These are phyloP conservation scores for Philereme transversata DNA, from an alignment of 2,888 invertebrate species.

Conservation along the genomic window DNA sequence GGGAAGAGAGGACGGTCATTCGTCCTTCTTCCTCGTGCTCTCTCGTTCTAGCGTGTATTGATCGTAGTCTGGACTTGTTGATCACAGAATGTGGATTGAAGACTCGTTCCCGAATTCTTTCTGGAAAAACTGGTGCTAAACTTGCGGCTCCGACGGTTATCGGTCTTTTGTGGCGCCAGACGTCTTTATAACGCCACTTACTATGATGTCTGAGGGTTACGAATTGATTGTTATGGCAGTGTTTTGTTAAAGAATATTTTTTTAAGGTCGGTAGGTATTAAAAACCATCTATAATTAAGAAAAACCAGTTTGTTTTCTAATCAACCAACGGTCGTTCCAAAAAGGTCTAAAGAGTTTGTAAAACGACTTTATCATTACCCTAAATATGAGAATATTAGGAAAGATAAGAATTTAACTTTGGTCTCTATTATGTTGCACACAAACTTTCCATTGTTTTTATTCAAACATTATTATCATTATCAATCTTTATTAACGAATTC, in stretches of 20 bases:
- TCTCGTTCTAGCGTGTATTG: constrained; percentile 71
- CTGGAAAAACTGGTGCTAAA: constrained; percentile 26
- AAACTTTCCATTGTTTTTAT: background rate
- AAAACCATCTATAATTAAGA: too few species aligned
- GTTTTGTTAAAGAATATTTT: background rate
- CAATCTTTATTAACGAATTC: background rate
- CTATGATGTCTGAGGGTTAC: constrained; percentile 3
- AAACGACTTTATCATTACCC: too few species aligned
- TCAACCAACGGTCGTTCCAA: too few species aligned
- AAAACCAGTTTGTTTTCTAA: too few species aligned
- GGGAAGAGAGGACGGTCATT: constrained; percentile 48
- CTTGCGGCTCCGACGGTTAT: constrained; percentile 23
- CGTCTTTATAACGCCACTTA: constrained; percentile 19
- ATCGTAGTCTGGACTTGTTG: constrained; percentile 82
- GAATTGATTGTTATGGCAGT: constrained; percentile 6
- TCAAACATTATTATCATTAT: background rate
- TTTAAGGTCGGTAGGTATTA: too few species aligned
- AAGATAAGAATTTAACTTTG: too few species aligned
- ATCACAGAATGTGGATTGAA: constrained; percentile 57
- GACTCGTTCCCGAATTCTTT: constrained; percentile 57
- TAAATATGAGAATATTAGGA: too few species aligned
- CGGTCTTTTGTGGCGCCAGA: constrained; percentile 29
- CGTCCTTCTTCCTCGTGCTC: constrained; percentile 56
- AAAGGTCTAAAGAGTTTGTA: too few species aligned
- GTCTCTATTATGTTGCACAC: too few species aligned